Evolutionary conservation across 2,113 vertebrate genomes (phyloP), one percentile per base, ranked within the genome.

Genomic region (Psettodes erumei): DNA sequence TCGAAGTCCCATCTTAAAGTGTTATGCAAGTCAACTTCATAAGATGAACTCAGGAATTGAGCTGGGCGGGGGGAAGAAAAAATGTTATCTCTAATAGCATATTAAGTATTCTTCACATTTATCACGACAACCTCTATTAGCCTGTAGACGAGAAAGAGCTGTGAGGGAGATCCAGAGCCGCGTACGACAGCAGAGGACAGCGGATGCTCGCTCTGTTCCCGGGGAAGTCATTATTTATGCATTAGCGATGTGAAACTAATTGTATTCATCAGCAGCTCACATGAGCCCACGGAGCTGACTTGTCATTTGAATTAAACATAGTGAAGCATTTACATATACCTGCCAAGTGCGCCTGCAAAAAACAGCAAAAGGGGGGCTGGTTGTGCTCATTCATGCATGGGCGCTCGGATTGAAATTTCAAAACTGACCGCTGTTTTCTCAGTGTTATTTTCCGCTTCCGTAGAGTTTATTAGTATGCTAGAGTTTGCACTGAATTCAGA

Each of bases 191-290:
- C 68, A 8, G 88, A 88, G 23, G 47, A 51, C 80, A 63, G 78
- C 73, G 84, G 74, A 83, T 48, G 64, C 65, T 71, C 40, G 0
- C 53, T 71, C 21, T 19, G n/a, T 77, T 89, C 81, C 60, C 47
- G 21, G 27, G 78, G 79, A 86, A 85, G 75, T 87, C 87, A 89
- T 92, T 90, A 90, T 88, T 88, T 89, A 90, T 89, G 83, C 87
- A 89, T 90, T 89, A 92, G 80, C 38, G 75, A 83, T 71, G 81
- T 84, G 85, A 88, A 89, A 86, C 90, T 92, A 90, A 92, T 90
- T 91, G 87, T 81, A 88, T 91, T 89, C 86, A 88, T 86, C 82
- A 66, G 58, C 75, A 71, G 47, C 78, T 68, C 45, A 55, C 85
- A 75, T 15, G 64, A 68, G 75, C 69, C 79, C 37, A 45, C 56